Evolutionary conservation across 1,140 invertebrate species (phyloP).

Genomic region (Trachymyrmex cornetzi): DNA sequence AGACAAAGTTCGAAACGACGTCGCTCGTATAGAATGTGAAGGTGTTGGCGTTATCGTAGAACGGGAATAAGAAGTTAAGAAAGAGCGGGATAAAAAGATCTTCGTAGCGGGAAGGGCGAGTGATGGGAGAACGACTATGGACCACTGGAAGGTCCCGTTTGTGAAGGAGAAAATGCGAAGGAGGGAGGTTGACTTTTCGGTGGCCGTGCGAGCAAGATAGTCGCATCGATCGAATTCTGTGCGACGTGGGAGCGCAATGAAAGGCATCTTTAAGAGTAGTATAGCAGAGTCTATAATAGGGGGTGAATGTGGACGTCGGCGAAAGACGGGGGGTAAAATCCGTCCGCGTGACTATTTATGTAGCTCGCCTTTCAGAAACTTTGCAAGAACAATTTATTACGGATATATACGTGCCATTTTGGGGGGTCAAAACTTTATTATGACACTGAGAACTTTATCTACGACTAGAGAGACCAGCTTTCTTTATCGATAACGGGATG

Average conservation of each 20-base stretch:
- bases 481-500: slow-evolving; percentile 78
- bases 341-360: slow-evolving; percentile 80
- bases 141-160: slow-evolving; percentile 53
- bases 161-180: slow-evolving; percentile 61
- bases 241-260: slow-evolving; percentile 72
- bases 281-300: slow-evolving; percentile 64
- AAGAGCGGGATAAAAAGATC: slow-evolving; percentile 34
- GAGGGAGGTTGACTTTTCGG: slow-evolving; percentile 28
- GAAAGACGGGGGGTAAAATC: slow-evolving; percentile 37
- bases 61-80: slow-evolving; percentile 37
- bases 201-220: slow-evolving; percentile 61
- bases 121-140: slow-evolving; percentile 45
- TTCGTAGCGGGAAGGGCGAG: background rate
- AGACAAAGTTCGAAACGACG: slow-evolving; percentile 42
- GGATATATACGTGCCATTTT: slow-evolving; percentile 85
- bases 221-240: slow-evolving; percentile 76
- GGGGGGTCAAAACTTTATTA: slow-evolving; percentile 83
- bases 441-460: slow-evolving; percentile 84
- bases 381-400: slow-evolving; percentile 85
- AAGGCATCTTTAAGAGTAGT: slow-evolving; percentile 78
- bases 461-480: slow-evolving; percentile 62
- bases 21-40: slow-evolving; percentile 20
- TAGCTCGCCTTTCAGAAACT: slow-evolving; percentile 82
- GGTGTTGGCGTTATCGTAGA: slow-evolving; percentile 31
- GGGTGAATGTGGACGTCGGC: slow-evolving; percentile 51